Percentiles rank a stretch among this genome's conserved stretches.
Conservation (phyloP, 2,888 invertebrate species). For the Galeruca laticollis region DNA sequence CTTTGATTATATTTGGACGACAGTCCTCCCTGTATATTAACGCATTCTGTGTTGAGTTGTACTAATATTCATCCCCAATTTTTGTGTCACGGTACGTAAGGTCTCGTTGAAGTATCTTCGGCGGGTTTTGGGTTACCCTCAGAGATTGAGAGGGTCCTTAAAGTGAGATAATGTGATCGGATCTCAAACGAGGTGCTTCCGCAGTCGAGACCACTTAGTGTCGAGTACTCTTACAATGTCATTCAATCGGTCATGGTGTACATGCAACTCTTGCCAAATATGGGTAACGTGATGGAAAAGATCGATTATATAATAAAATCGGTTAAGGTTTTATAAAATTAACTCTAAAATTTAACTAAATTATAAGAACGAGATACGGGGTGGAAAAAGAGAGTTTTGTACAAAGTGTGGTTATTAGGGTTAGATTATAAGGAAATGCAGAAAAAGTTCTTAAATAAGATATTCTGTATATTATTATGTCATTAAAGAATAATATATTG, state of each 20-base stretch:
- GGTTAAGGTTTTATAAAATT: background rate
- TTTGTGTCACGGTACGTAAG: constrained; percentile 7
- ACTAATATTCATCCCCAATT: constrained; percentile 12
- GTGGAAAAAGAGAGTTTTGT: background rate
- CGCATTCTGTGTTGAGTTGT: background rate
- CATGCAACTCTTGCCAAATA: constrained; percentile 45
- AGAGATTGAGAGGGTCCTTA: constrained; percentile 42
- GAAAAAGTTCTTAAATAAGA: no score
- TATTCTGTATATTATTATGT: no score
- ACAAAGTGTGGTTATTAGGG: no score
- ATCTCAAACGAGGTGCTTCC: constrained; percentile 58
- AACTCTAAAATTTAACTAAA: background rate
- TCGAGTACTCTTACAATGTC: constrained; percentile 58
- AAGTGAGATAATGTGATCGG: constrained; percentile 57
- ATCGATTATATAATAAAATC: background rate
- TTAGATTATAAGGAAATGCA: no score
- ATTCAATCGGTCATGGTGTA: constrained; percentile 57
- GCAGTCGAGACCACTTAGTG: constrained; percentile 60
- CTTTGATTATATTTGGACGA: background rate
- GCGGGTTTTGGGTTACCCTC: constrained; percentile 44
- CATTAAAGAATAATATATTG: no score
- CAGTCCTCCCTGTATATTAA: background rate
- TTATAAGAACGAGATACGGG: background rate
- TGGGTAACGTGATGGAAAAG: background rate
- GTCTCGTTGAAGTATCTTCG: constrained; percentile 26